Conservation (phyloP, 2,888 invertebrate species). For the Drosophila percnosoma region DNA sequence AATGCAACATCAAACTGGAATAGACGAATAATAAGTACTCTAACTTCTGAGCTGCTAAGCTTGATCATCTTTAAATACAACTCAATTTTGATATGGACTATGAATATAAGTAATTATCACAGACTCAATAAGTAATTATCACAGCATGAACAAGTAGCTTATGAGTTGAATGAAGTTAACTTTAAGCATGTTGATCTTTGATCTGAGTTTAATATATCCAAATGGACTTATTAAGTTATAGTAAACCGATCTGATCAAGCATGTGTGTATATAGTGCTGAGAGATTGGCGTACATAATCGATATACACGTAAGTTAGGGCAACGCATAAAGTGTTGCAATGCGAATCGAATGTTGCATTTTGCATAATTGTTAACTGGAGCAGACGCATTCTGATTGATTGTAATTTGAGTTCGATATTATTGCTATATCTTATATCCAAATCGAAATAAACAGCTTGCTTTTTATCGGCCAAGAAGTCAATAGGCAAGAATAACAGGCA, state of each 20-base stretch:
- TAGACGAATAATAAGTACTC: neutral
- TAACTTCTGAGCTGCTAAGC: neutral
- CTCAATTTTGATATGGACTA: neutral
- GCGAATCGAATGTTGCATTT: neutral
- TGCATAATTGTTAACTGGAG: constrained; percentile 27
- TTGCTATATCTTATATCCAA: neutral
- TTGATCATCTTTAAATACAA: neutral
- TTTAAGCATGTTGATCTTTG: no score
- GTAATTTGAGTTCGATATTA: neutral
- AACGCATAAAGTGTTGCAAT: constrained; percentile 14
- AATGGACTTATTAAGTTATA: neutral
- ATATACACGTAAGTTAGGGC: neutral
- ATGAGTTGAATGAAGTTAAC: neutral
- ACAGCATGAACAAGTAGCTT: neutral
- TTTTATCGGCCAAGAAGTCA: neutral
- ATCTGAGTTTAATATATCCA: neutral
- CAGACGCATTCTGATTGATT: constrained; percentile 4
- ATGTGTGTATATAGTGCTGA: neutral
- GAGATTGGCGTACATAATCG: neutral
- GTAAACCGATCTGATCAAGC: neutral
- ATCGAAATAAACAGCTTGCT: neutral
- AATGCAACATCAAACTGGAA: neutral
- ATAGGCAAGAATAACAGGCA: neutral
- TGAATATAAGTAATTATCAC: neutral
- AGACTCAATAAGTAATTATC: neutral